Percentiles rank a stretch among this genome's conserved stretches.
Conservation (phyloP, 2,888 invertebrate species). For the Coelogynopora nodosa region DNA sequence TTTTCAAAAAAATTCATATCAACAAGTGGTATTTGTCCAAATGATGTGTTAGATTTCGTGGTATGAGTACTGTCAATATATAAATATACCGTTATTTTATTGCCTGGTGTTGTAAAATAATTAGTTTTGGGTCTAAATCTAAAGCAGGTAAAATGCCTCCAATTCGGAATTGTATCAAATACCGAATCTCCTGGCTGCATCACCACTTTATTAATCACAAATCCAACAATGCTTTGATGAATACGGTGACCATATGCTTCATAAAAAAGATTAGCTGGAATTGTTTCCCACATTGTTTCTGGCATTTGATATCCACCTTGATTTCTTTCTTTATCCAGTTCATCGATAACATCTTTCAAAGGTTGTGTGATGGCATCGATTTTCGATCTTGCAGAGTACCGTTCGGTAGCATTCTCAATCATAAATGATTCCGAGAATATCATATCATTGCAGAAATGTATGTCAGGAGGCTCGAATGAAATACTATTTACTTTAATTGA, state of each 20-base stretch:
- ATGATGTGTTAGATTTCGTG: background rate
- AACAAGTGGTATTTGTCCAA: background rate
- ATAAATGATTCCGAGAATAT: background rate
- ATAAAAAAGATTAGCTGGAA: background rate
- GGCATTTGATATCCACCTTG: background rate
- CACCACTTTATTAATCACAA: background rate
- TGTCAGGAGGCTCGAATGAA: background rate
- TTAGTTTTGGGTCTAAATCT: background rate
- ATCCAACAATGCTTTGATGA: background rate
- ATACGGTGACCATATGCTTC: background rate
- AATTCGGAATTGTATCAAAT: background rate
- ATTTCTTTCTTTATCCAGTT: background rate
- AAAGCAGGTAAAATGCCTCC: background rate
- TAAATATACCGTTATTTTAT: background rate
- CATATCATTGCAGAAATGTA: constrained; percentile 8
- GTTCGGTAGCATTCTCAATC: background rate
- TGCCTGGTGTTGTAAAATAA: background rate
- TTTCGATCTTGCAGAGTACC: background rate
- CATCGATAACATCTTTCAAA: background rate
- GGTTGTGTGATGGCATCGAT: background rate
- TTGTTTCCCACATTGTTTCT: background rate
- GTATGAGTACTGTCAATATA: background rate
- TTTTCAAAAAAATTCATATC: background rate
- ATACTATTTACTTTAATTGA: background rate
- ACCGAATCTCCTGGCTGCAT: background rate